Percentiles rank a stretch among this genome's conserved stretches.
phyloP scores from a whole-genome alignment of 2,888 invertebrate genomes.

The Alloplasta piceator region DNA sequence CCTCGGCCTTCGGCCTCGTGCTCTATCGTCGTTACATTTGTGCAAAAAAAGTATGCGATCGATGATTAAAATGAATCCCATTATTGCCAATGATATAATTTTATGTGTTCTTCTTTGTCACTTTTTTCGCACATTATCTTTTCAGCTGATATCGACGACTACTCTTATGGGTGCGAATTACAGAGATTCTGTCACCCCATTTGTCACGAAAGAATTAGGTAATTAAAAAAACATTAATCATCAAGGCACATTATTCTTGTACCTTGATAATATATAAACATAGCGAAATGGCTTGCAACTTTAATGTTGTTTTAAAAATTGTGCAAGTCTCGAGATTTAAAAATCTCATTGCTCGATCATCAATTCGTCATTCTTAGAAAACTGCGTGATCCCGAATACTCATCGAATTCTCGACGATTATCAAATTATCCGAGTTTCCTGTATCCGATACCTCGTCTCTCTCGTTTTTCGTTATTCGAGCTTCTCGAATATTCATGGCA shows the following conservation, averaged over 20 bases:
- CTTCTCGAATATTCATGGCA: constrained; percentile 34
- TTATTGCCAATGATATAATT: constrained; percentile 4
- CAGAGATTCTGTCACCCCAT: constrained; percentile 2
- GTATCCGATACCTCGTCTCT: background rate
- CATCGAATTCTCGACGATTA: background rate
- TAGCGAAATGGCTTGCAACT: too few species aligned
- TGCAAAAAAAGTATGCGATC: constrained; percentile 57
- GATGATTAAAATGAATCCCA: constrained; percentile 49
- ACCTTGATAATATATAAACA: background rate
- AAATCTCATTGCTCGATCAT: background rate
- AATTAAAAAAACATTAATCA: background rate
- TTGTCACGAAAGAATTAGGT: constrained; percentile 37
- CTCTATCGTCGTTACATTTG: constrained; percentile 61
- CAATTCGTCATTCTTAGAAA: constrained; percentile 21
- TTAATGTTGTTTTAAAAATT: too few species aligned
- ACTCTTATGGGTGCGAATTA: background rate
- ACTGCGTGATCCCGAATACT: constrained; percentile 11
- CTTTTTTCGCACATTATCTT: constrained; percentile 1
- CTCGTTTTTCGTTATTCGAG: constrained; percentile 32
- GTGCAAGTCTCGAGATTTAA: too few species aligned
- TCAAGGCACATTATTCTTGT: background rate
- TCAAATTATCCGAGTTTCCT: background rate
- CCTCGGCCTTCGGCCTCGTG: constrained; percentile 67
- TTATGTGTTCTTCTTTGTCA: background rate
- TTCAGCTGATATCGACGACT: constrained; percentile 1